Evolutionary conservation across 2,888 invertebrate genomes (phyloP).

Genomic region (Cynaeus angustus): DNA sequence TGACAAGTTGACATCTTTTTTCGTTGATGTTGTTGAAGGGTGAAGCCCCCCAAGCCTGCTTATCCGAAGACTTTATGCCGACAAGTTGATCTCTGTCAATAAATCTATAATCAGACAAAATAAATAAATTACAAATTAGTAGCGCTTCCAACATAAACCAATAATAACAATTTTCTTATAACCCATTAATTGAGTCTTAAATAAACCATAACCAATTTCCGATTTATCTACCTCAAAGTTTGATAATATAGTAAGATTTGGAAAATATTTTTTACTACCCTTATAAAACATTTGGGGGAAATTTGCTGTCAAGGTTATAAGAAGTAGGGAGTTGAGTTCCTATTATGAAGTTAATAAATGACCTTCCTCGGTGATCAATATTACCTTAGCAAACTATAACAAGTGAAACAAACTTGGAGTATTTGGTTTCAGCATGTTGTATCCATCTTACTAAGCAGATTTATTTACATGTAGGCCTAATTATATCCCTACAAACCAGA

Average conservation of each 20-base stretch:
- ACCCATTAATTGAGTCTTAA: constrained; percentile 10
- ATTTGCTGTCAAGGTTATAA: constrained; percentile 21
- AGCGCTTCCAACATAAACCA: no score
- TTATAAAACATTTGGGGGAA: constrained; percentile 28
- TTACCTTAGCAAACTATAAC: constrained; percentile 40
- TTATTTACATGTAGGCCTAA: constrained; percentile 37
- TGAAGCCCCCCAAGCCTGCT: no score
- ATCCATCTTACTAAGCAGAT: constrained; percentile 36
- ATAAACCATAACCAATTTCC: constrained; percentile 11
- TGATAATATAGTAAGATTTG: constrained; percentile 17
- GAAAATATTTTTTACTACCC: constrained; percentile 23
- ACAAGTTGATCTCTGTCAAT: no score
- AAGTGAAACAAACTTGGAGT: constrained; percentile 43
- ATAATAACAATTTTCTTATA: not conserved
- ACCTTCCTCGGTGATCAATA: constrained; percentile 41
- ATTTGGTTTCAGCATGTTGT: constrained; percentile 35
- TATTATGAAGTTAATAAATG: constrained; percentile 42
- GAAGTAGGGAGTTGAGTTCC: constrained; percentile 7
- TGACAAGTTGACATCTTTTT: no score
- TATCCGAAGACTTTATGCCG: no score
- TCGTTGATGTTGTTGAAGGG: no score
- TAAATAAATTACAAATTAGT: no score
- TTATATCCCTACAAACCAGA: constrained; percentile 24
- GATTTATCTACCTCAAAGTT: constrained; percentile 20
- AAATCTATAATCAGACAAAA: no score